Evolutionary conservation across 2,113 vertebrate species (phyloP).

Genomic region (Dolichallabes microphthalmus): DNA sequence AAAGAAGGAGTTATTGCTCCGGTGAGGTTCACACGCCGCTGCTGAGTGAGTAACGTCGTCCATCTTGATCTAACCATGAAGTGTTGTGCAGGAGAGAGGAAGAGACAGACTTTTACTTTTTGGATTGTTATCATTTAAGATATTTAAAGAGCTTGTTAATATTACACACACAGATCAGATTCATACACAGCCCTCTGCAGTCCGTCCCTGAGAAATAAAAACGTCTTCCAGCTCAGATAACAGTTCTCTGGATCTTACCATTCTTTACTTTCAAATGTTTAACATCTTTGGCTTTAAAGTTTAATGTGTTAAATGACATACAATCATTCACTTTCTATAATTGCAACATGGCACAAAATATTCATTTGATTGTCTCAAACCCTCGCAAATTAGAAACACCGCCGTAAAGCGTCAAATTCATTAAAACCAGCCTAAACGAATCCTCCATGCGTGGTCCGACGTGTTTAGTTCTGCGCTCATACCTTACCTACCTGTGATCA

Average conservation of each 20-base stretch:
- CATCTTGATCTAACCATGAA: conserved; percentile 62
- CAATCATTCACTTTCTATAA: background rate
- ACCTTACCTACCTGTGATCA: background rate
- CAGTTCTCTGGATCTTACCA: background rate
- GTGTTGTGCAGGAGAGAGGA: background rate
- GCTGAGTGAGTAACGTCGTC: conserved; percentile 58
- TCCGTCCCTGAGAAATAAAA: background rate
- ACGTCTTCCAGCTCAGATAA: background rate
- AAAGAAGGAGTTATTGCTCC: conserved; percentile 35
- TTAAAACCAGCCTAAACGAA: background rate
- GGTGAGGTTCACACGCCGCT: conserved; percentile 43
- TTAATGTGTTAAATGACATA: background rate
- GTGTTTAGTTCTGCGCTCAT: background rate
- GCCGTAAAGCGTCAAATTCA: background rate
- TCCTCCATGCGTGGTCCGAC: background rate
- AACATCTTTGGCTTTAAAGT: no score
- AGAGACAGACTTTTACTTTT: background rate
- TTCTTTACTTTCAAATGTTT: background rate
- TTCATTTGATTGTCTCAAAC: background rate
- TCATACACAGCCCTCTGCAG: background rate
- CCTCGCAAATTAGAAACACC: background rate
- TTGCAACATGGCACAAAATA: background rate
- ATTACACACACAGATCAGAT: background rate
- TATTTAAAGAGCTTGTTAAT: background rate
- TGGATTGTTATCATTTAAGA: background rate